Base-by-base conservation (phyloP, 1,140 invertebrate species). In the Scylla paramamosain region DNA sequence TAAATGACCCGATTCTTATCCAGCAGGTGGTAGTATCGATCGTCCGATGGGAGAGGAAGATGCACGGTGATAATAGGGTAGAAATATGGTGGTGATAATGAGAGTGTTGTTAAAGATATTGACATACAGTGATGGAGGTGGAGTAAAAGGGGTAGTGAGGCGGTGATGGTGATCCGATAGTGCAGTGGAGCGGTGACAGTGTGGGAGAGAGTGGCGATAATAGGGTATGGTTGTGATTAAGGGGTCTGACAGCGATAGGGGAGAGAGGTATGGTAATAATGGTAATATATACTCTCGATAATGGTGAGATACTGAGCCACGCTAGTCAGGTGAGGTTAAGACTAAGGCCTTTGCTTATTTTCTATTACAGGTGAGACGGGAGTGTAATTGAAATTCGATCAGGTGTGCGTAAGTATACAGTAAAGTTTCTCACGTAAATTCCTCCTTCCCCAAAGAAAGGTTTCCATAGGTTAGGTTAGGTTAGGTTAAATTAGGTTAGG, bases 211-310 rank as follows among this genome's bases (percentile, higher is more conserved):
- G 67, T 77, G 67, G n/a, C 20, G 67, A 77, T 77, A 77, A n/a
- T 20, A 20, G 67, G 67, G 67, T 77, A 77, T 77, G 67, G 67
- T 77, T n/a, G 67, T 77, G 67, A 77, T 77, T 77, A 77, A 77
- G 67, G 67, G 67, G 67, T 77, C 67, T 77, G 67, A 77, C 67
- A 77, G 67, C 20, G 67, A 77, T 77, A 77, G 25, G 67, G 20
- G 52, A 20, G 52, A 20, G 67, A 77, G 67, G 67, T 77, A 77
- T 77, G 67, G 67, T 77, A 77, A 77, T 77, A 77, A 77, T 77
- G 67, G 20, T 77, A 77, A 77, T 77, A 77, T n/a, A 77, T 25
- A 77, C 67, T 25, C 67, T 77, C n/a, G 67, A 77, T 77, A 77
- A 77, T 77, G 67, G 67, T 77, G 67, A 77, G 67, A 77, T 77